Base-by-base conservation (phyloP, 2,113 vertebrate species). In the Electrona antarctica region DNA sequence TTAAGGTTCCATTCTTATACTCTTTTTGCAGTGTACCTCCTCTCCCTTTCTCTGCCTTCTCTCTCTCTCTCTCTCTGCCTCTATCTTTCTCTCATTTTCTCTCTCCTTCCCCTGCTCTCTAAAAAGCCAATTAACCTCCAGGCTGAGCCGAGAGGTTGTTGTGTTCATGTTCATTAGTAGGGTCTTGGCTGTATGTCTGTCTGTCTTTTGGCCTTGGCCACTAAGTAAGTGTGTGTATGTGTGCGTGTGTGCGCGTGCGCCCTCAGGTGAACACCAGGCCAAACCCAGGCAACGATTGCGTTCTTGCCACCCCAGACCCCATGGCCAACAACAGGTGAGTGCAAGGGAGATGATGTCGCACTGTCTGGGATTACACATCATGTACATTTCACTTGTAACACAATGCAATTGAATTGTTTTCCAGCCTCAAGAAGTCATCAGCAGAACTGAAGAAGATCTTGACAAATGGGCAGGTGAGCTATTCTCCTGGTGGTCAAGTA, bases 391-490 rank as follows among this genome's bases (percentile, higher is more conserved):
- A 5, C 8, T 48, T 3, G n/a, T 67, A 46, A 8, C 47, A 15
- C 3, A 3, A 63, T 6, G 51, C 13, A 62, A 8, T 47, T 1
- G 4, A 60, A 12, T 11, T 80, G 57, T 71, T 86, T 80, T 85
- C 3, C 83, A 99, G 98, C 84, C 92, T 99, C 67, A 98, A 98
- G 80, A 98, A 98, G 67, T 98, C 98, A 9, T 99, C 98, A 9
- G 97, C 98, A 7, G 98, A 99, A 86, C 91, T 99, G 55, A 98
- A 96, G 90, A 98, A 96, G 80, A 99, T 99, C 73, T 79, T 99
- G 86, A 96, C 96, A 41, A 98, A 96, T 64, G 97, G 97, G 70
- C 96, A 98, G 95, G 97, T 99, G 91, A 77, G 77, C 12, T 45
- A 15, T 61, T 47, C 7, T 6, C 14, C 1, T 9, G 11, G 56